Evolutionary conservation across 2,113 vertebrate genomes (phyloP), one percentile per base, ranked within the genome.

Genomic region (Aix galericulata): DNA sequence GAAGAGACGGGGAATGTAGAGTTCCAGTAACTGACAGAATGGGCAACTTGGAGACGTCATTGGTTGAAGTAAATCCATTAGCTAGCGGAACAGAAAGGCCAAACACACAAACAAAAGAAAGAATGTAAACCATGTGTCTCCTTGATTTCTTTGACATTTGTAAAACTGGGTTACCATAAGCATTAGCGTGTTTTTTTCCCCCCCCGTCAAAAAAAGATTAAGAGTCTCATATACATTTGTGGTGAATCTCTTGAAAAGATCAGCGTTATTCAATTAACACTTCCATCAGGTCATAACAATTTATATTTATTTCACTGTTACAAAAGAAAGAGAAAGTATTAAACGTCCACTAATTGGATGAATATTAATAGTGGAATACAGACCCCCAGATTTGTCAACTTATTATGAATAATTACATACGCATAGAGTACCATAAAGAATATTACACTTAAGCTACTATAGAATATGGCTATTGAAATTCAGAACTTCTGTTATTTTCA

Each of bases 51-150:
- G 86, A 94, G 82, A 76, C 82, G 81, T 85, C 81, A 4, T 40
- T 31, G 73, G 58, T 48, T 91, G 96, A 82, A 87, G 86, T 8
- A 88, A 96, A 55, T 82, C 90, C 91, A 60, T 96, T 97, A 72
- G 91, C 96, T 97, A 84, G 32, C 5, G 6, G 50, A 89, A 96
- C 67, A 56, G 38, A 55, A 95, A 94, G 31, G 67, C 18, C 23
- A 80, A 72, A 31, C 17, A 27, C 60, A 63, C 34, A 63, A 63
- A 63, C 25, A 26, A 79, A 40, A 95, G 46, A n/a, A 40, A 5
- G 6, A 23, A 68, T 52, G 90, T 90, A 92, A 95, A 55, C 3
- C 1, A 42, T 2, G 1, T 36, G 34, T 59, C 17, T 66, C 58
- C 15, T 59, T 60, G 21, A 88, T 38, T 68, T 74, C 86, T 38